phyloP scores from a whole-genome alignment of 2,888 invertebrate species.

The Limnephilus rhombicus region DNA sequence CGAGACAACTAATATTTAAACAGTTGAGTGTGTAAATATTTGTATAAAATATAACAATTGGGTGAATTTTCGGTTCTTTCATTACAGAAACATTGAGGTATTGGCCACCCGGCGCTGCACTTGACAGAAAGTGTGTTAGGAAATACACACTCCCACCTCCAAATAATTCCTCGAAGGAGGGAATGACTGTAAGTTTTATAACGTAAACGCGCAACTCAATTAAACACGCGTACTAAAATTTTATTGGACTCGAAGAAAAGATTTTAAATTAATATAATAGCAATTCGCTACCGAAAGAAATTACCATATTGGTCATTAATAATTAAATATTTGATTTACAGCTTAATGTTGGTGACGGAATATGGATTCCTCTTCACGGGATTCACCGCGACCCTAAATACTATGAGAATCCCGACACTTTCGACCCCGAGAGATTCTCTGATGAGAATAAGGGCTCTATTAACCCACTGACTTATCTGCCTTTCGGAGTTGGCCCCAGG shows the following conservation, averaged over 20 bases:
- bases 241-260: no score
- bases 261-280: no score
- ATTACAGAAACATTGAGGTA: conserved; percentile 73
- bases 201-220: not conserved
- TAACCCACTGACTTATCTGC: conserved; percentile 46
- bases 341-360: conserved; percentile 13
- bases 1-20: not conserved
- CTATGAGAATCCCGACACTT: conserved; percentile 68
- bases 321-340: not conserved
- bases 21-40: no score
- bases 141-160: conserved; percentile 69
- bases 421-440: conserved; percentile 61
- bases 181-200: not conserved
- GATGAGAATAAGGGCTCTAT: conserved; percentile 56
- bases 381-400: conserved; percentile 65
- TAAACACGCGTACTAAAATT: no score
- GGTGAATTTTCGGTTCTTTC: not conserved
- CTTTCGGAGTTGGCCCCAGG: conserved; percentile 59
- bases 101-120: conserved; percentile 73
- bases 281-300: no score
- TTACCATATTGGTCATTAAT: not conserved
- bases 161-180: conserved; percentile 11
- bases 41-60: no score
- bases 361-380: conserved; percentile 50
- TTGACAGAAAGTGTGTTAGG: conserved; percentile 76